phyloP scores from a whole-genome alignment of 1,140 invertebrate species.

The Drosophila melanica region DNA sequence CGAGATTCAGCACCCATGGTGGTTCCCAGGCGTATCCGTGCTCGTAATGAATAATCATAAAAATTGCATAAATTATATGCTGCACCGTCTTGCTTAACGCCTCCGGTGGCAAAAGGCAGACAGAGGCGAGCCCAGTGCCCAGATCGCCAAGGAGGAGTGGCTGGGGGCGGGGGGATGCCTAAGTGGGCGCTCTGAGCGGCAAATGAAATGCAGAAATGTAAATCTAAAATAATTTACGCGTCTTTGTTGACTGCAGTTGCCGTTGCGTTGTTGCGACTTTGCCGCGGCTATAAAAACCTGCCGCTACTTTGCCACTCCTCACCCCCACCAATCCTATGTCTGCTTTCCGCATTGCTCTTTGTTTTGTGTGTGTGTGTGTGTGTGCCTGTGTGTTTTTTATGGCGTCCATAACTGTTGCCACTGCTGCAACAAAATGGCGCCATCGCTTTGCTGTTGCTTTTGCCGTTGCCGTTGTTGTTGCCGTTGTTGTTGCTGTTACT shows the following conservation, averaged over 20 bases:
- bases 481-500: neutral
- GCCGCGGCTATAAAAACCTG: conserved; percentile 73
- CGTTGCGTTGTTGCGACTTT: conserved; percentile 27
- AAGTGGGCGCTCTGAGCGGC: conserved; percentile 43
- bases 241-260: conserved; percentile 80
- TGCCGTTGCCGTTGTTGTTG: neutral
- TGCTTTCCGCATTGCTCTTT: conserved; percentile 31
- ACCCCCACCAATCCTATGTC: neutral
- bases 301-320: conserved; percentile 26
- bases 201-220: conserved; percentile 83
- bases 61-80: conserved; percentile 82
- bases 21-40: conserved; percentile 31
- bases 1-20: conserved; percentile 38
- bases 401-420: conserved; percentile 70
- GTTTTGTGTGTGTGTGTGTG: conserved; percentile 31
- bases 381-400: conserved; percentile 36
- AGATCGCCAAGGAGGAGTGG: neutral
- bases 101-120: conserved; percentile 61
- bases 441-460: conserved; percentile 40
- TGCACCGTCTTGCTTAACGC: conserved; percentile 79
- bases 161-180: neutral
- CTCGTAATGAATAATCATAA: conserved; percentile 82
- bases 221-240: conserved; percentile 83
- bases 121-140: conserved; percentile 18
- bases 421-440: conserved; percentile 72